phyloP scores from a whole-genome alignment of 2,797 vertebrate species.

The Spea hammondii region DNA sequence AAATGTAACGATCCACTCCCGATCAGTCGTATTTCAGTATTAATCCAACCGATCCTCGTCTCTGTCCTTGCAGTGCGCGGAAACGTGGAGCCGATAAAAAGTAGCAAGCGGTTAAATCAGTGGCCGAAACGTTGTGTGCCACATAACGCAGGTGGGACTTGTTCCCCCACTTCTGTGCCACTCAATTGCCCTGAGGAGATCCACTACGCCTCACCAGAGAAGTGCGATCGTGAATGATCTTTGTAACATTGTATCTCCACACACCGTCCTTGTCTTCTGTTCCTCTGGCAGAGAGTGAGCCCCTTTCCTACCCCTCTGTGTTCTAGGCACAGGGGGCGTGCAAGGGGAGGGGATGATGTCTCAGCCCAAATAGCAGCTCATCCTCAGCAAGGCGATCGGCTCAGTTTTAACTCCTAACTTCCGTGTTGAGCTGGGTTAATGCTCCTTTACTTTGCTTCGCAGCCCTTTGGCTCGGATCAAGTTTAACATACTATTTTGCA shows the following conservation, averaged over 20 bases:
- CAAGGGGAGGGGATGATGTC: constrained; percentile 21
- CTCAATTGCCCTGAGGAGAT: no score
- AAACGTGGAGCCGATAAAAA: background rate
- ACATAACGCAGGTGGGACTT: no score
- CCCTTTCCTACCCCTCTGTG: constrained; percentile 4
- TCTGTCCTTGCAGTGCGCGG: background rate
- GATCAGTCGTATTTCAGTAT: background rate
- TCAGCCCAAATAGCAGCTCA: constrained; percentile 11
- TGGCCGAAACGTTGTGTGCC: no score
- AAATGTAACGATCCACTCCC: background rate
- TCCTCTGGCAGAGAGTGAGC: background rate
- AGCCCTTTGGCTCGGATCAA: no score
- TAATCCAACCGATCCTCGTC: background rate
- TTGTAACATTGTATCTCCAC: no score
- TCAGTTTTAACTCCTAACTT: no score
- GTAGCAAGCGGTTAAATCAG: background rate
- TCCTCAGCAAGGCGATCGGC: background rate
- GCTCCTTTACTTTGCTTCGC: no score
- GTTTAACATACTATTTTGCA: no score
- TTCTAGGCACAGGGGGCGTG: constrained; percentile 30
- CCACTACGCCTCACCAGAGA: no score
- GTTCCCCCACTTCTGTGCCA: no score
- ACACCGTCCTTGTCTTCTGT: constrained; percentile 8
- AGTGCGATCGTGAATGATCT: no score
- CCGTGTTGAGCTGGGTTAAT: no score